Percentiles rank a stretch among this genome's conserved stretches.
Conservation (phyloP, 2,113 vertebrate genomes). For the Microcebus ravelobensis region DNA sequence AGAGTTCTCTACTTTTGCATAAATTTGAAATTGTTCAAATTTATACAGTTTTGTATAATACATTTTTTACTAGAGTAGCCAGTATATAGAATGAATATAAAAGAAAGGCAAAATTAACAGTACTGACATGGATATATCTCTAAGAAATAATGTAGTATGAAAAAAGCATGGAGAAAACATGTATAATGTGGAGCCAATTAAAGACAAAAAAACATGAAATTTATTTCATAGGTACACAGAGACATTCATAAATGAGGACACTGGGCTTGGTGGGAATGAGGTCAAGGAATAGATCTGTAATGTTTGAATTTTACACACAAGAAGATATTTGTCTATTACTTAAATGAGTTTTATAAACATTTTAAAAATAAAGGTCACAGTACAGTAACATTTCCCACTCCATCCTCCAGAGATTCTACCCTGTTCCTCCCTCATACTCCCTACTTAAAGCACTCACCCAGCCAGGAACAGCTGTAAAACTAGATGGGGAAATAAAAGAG, state of each 20-base stretch:
- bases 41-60: neutral
- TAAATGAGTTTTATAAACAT: neutral
- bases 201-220: neutral
- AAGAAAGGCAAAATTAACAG: constrained; percentile 40
- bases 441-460: neutral
- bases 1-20: neutral
- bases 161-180: neutral
- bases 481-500: neutral
- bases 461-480: neutral
- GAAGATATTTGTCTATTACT: neutral
- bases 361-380: neutral
- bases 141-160: neutral
- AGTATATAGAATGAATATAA: neutral
- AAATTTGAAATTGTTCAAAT: neutral
- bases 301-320: neutral
- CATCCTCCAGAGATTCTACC: neutral
- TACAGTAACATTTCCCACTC: neutral
- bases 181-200: neutral
- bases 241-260: constrained; percentile 13
- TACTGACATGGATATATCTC: neutral
- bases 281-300: neutral
- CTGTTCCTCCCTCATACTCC: neutral
- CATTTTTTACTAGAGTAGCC: constrained; percentile 12
- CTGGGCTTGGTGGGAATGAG: neutral
- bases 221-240: neutral